Evolutionary conservation across 2,113 vertebrate genomes (phyloP).

Genomic region (Salvelinus sp.): DNA sequence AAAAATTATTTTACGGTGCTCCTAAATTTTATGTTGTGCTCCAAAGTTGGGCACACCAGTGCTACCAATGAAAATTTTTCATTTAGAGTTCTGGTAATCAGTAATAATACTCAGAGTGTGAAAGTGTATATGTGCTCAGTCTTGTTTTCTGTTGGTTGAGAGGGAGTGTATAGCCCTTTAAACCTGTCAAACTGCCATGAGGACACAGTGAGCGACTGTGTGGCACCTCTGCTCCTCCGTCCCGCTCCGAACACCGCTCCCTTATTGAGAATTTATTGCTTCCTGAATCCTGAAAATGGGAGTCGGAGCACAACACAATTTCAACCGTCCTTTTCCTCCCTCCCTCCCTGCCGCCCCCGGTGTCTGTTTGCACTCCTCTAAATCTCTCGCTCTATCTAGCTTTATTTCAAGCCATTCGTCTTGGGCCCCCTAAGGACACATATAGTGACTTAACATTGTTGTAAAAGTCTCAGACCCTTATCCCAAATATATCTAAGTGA

Average conservation of each 20-base stretch:
- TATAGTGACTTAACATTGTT: slow-evolving; percentile 45
- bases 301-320: slow-evolving; percentile 63
- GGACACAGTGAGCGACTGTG: slow-evolving; percentile 60
- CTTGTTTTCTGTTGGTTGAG: not conserved
- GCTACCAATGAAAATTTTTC: too few relatives aligned
- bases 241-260: slow-evolving; percentile 42
- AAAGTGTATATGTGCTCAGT: too few relatives aligned
- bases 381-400: slow-evolving; percentile 55
- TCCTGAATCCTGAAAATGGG: slow-evolving; percentile 67
- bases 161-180: not conserved
- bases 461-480: too few relatives aligned
- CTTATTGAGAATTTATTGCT: slow-evolving; percentile 75
- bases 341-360: slow-evolving; percentile 17
- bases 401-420: slow-evolving; percentile 45
- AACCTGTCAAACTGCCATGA: slow-evolving; percentile 29
- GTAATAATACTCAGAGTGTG: too few relatives aligned
- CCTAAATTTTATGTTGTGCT: too few relatives aligned
- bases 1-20: too few relatives aligned
- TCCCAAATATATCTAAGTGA: too few relatives aligned
- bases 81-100: too few relatives aligned
- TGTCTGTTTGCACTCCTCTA: slow-evolving; percentile 43
- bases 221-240: slow-evolving; percentile 58
- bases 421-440: slow-evolving; percentile 45
- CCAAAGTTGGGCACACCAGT: too few relatives aligned
- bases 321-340: slow-evolving; percentile 41